These are phyloP conservation scores for Synanthedon andrenaeformis DNA, from an alignment of 2,888 invertebrate species.

Conservation along the genomic window DNA sequence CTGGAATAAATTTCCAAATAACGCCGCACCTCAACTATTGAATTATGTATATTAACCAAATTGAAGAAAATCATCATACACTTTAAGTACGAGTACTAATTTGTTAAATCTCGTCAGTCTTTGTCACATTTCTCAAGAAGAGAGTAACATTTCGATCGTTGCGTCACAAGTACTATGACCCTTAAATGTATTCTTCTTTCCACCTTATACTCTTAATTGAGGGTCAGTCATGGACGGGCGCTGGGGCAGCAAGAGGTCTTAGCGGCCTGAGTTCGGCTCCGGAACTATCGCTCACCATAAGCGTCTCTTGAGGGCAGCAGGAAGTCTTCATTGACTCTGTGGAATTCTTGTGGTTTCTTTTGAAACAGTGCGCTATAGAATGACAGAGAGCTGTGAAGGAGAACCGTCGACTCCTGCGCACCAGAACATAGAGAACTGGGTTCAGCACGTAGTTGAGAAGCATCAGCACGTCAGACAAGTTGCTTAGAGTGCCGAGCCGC, in stretches of 20 bases:
- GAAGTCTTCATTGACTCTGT: slow-evolving; percentile 58
- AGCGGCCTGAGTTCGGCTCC: slow-evolving; percentile 48
- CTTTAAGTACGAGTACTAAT: too few species aligned
- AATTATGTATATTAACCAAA: too few species aligned
- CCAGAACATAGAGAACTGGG: slow-evolving; percentile 85
- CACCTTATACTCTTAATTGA: background rate
- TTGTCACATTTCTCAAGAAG: too few species aligned
- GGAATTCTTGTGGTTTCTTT: slow-evolving; percentile 54
- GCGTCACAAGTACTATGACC: too few species aligned
- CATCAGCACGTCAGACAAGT: slow-evolving; percentile 79
- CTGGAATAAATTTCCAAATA: too few species aligned
- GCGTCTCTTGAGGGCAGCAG: slow-evolving; percentile 53
- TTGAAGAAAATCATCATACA: too few species aligned
- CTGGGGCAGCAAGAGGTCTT: slow-evolving; percentile 12
- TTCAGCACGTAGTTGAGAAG: slow-evolving; percentile 86
- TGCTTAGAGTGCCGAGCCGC: slow-evolving; percentile 45
- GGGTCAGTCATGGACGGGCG: slow-evolving; percentile 2
- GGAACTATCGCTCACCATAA: slow-evolving; percentile 47
- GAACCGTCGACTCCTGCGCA: slow-evolving; percentile 46
- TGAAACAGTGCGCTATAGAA: slow-evolving; percentile 45
- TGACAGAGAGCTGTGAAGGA: slow-evolving; percentile 23
- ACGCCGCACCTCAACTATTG: too few species aligned
- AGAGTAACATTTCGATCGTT: too few species aligned
- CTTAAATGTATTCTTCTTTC: background rate
- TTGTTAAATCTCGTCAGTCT: too few species aligned